Evolutionary conservation across 2,888 invertebrate species (phyloP), one percentile per base, ranked within the genome.

Genomic region (Scelioninae gen. 2): DNA sequence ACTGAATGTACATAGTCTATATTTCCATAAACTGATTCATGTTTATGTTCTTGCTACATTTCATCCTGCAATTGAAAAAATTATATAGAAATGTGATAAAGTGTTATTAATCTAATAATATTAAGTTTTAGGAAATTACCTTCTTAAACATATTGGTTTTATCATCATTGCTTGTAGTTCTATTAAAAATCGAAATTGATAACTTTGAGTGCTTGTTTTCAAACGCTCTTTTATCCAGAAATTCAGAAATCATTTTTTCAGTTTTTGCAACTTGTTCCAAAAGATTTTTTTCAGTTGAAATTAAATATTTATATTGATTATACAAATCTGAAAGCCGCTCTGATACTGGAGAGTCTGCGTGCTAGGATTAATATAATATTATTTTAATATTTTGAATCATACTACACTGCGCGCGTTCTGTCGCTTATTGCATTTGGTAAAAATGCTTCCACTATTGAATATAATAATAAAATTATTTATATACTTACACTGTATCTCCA

Each of bases 401-500:
- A n/a, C n/a, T n/a, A n/a, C n/a, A n/a, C n/a, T n/a, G n/a, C n/a
- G n/a, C n/a, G n/a, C n/a, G n/a, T n/a, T n/a, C n/a, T n/a, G n/a
- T n/a, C n/a, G n/a, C n/a, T n/a, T n/a, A n/a, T n/a, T n/a, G n/a
- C n/a, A n/a, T n/a, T n/a, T n/a, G n/a, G n/a, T n/a, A n/a, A n/a
- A n/a, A n/a, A n/a, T n/a, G n/a, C n/a, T 25, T 3, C 10, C 2
- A 31, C 4, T 10, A 31, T 10, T 31, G 10, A 31, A 10, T 7
- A 31, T 31, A 7, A 31, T 31, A 2, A 2, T 31, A 31, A 31
- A 31, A 35, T 35, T 10, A 11, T 13, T 13, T 13, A 16, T 41
- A 41, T 64, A 85, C 85, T 85, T 82, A 91, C 93, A 79, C 91
- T 90, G 79, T 93, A 94, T 31, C 90, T 90, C 15, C 89, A 87